phyloP scores from a whole-genome alignment of 1,140 invertebrate species.

The Nixonia krombeini region DNA sequence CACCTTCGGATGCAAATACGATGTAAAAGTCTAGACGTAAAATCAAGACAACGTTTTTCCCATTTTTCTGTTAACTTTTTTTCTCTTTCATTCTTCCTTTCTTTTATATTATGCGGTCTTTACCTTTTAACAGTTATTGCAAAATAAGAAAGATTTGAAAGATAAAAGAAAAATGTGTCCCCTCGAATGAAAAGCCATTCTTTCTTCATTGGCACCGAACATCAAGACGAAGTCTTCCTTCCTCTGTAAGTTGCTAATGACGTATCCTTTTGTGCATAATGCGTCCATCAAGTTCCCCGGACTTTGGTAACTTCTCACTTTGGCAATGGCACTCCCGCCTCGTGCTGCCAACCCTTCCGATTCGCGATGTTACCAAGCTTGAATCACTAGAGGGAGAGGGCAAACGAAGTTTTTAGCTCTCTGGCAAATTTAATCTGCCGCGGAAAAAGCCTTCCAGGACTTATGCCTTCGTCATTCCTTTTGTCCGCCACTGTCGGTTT shows the following conservation, averaged over 20 bases:
- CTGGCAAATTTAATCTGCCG: conserved; percentile 21
- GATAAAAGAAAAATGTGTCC: no score
- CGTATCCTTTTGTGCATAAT: conserved; percentile 39
- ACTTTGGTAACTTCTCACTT: conserved; percentile 53
- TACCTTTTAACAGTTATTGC: no score
- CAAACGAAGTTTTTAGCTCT: conserved; percentile 58
- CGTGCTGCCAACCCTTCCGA: conserved; percentile 34
- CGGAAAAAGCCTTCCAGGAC: conserved; percentile 11
- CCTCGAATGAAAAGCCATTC: no score
- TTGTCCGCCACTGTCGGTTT: conserved; percentile 4
- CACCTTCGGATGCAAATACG: no score
- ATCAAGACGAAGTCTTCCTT: conserved; percentile 12
- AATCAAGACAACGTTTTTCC: no score
- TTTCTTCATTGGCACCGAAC: no score
- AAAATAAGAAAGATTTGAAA: no score
- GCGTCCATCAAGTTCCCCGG: conserved; percentile 21
- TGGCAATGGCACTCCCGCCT: conserved; percentile 11
- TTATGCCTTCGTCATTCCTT: conserved; percentile 27
- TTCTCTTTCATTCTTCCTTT: no score
- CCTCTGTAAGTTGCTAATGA: conserved; percentile 19
- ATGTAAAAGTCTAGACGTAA: no score
- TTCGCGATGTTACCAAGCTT: no score
- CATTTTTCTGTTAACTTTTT: no score
- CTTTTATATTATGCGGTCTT: no score
- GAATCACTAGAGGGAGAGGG: conserved; percentile 1